phyloP scores from a whole-genome alignment of 2,888 invertebrate species.

The Protodeltote pygarga region DNA sequence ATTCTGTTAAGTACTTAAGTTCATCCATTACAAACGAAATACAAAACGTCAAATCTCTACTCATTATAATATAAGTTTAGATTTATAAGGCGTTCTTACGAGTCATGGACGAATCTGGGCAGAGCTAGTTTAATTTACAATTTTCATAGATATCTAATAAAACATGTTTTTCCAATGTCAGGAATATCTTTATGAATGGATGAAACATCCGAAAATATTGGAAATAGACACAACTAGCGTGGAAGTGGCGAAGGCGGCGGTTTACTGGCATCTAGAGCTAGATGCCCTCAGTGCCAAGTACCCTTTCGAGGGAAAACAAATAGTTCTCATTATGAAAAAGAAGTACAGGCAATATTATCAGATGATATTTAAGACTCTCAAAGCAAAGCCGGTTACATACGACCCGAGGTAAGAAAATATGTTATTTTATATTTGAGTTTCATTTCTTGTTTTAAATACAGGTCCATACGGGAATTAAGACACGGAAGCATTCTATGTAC shows the following conservation, averaged over 20 bases:
- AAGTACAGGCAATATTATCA: constrained; percentile 83
- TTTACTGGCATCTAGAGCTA: constrained; percentile 77
- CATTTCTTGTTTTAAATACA: too few relatives aligned
- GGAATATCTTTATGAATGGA: constrained; percentile 83
- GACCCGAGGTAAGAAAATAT: constrained; percentile 72
- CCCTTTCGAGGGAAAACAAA: constrained; percentile 81
- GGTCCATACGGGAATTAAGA: too few relatives aligned
- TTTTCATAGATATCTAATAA: background rate
- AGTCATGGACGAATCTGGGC: too few relatives aligned
- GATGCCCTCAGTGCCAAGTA: constrained; percentile 65
- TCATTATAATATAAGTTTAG: too few relatives aligned
- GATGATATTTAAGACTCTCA: constrained; percentile 81
- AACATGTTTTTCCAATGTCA: constrained; percentile 40
- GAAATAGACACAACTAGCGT: constrained; percentile 79
- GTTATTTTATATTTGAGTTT: background rate
- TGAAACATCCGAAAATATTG: constrained; percentile 79
- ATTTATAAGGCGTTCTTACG: too few relatives aligned
- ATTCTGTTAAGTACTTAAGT: too few relatives aligned
- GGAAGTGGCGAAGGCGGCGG: constrained; percentile 80
- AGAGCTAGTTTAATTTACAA: background rate
- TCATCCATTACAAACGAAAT: too few relatives aligned
- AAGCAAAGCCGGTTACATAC: constrained; percentile 80
- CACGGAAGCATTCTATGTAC: too few relatives aligned
- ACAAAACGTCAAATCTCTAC: too few relatives aligned
- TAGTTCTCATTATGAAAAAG: constrained; percentile 82